Evolutionary conservation across 2,797 vertebrate species (phyloP).

Genomic region (Parauchenoglanis punctatus): DNA sequence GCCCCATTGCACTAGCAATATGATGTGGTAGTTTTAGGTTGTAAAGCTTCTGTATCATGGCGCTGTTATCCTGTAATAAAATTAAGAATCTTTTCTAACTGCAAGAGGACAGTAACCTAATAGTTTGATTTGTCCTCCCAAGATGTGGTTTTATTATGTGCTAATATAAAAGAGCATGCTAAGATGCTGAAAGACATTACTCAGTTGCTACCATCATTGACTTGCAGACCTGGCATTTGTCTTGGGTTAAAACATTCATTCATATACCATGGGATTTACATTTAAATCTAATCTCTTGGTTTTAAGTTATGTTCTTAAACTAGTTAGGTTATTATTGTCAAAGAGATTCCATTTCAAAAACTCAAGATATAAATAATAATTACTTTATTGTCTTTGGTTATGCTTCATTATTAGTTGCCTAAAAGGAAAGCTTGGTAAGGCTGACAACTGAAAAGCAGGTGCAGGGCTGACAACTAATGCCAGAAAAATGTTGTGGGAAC

Average conservation of each 20-base stretch:
- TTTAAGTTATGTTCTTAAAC: background rate
- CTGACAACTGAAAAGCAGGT: slow-evolving; percentile 36
- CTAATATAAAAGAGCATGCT: background rate
- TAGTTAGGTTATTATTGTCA: background rate
- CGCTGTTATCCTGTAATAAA: background rate
- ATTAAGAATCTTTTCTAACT: background rate
- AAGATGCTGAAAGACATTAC: background rate
- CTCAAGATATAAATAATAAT: background rate
- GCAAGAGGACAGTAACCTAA: background rate
- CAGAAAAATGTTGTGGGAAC: slow-evolving; percentile 38
- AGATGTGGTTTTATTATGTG: background rate
- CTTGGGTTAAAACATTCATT: background rate
- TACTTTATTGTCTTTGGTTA: background rate
- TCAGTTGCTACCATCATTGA: background rate
- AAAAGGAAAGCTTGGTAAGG: background rate
- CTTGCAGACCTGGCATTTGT: background rate
- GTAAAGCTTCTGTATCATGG: background rate
- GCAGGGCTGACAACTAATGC: background rate
- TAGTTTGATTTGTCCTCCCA: background rate
- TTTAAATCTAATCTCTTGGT: background rate
- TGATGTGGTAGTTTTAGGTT: background rate
- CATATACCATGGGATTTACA: background rate
- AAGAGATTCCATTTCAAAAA: background rate
- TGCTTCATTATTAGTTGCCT: background rate
- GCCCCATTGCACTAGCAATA: background rate